Base-by-base conservation (phyloP, 1,140 invertebrate genomes). In the Pseudomyrmex flavicornis region DNA sequence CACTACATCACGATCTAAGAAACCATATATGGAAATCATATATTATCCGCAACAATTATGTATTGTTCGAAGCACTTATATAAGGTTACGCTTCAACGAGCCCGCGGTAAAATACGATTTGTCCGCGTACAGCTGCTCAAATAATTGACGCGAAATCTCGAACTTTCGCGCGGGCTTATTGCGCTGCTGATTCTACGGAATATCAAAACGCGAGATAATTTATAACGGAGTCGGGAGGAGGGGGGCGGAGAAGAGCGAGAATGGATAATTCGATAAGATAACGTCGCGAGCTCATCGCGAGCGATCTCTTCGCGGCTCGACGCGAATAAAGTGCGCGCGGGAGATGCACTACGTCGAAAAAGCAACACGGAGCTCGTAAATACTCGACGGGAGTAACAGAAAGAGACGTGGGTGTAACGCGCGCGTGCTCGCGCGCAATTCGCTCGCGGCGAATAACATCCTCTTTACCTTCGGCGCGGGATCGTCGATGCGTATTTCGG, bases 181-280 rank as follows among this genome's bases (percentile, higher is more conserved):
- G 56, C 66, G 56, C 73, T n/a, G 54, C 9, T 9, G 13, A 13
- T 8, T 63, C n/a, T 20, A 59, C 66, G 20, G 80, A 76, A 76
- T 50, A 56, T 68, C 59, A 70, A 17, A n/a, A 44, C 15, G 35
- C 52, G 48, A 66, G 62, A 80, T 82, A 84, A 85, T 87, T 80
- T 76, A 84, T 48, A 26, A 4, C 20, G 8, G 22, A 52, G 17
- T 35, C 9, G 35, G 65, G 2, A 4, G 26, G 26, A 26, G 2
- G 63, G 46, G 58, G 46, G 58, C 26, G 26, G 52, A 22, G 26
- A 13, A 52, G 61, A n/a, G 83, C 68, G 46, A 17, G 48, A 35
- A 77, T 82, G n/a, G 84, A 87, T 83, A 70, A 87, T 59, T 74
- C 44, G 75, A 88, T 76, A 87, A 88, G 82, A 87, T 87, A 84